Conservation (phyloP, 1,140 invertebrate species). For the Zaprionus tsacasi region DNA sequence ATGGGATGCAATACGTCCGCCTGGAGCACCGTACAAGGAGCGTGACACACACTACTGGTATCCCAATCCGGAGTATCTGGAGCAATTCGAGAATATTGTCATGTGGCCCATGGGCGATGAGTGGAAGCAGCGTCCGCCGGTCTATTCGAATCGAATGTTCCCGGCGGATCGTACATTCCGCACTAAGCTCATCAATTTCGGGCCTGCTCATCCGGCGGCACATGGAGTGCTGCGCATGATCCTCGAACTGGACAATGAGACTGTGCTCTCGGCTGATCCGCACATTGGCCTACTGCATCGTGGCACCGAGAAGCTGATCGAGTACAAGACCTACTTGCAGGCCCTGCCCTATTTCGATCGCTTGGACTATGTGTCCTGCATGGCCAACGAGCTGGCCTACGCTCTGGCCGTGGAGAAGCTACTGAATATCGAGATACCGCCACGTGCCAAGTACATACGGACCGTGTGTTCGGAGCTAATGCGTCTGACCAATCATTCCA, state of each 20-base stretch:
- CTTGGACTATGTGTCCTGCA: constrained; percentile 93
- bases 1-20: constrained; percentile 26
- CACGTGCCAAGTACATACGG: constrained; percentile 91
- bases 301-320: constrained; percentile 93
- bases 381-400: constrained; percentile 92
- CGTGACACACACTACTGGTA: constrained; percentile 59
- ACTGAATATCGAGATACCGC: constrained; percentile 90
- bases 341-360: constrained; percentile 94
- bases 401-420: constrained; percentile 92
- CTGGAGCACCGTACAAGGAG: constrained; percentile 38
- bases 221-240: constrained; percentile 93
- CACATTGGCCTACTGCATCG: constrained; percentile 85
- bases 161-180: constrained; percentile 85
- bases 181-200: constrained; percentile 91
- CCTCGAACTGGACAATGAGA: constrained; percentile 91
- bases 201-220: constrained; percentile 94
- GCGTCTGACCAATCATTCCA: constrained; percentile 92
- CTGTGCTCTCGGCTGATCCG: constrained; percentile 84
- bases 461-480: constrained; percentile 91
- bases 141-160: constrained; percentile 23
- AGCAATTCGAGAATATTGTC: constrained; percentile 86
- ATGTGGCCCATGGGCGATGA: constrained; percentile 86
- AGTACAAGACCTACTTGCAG: constrained; percentile 93
- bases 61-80: constrained; percentile 85
- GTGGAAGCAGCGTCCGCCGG: constrained; percentile 68